Evolutionary conservation across 2,113 vertebrate species (phyloP).

Genomic region (Podocnemis expansa): DNA sequence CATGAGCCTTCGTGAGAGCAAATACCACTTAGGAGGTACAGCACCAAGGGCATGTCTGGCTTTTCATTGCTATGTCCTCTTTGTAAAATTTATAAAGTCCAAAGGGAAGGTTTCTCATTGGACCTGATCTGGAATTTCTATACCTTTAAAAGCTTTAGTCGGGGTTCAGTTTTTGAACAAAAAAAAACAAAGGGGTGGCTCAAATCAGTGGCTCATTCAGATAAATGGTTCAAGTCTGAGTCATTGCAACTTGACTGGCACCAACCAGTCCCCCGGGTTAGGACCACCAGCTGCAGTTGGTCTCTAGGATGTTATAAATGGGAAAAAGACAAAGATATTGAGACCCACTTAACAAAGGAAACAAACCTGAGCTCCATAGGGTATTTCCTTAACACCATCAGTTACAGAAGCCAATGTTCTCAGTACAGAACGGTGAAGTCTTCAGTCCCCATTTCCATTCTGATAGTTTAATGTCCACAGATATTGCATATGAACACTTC

Average conservation of each 20-base stretch:
- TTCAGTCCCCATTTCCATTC: rapidly evolving
- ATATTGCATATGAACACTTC: not conserved
- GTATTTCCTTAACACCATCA: rapidly evolving
- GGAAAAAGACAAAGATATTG: not conserved
- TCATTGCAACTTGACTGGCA: not conserved
- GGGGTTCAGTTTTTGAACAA: not conserved
- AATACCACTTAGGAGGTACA: too few relatives aligned
- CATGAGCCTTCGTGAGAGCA: too few relatives aligned
- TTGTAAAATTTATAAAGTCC: not conserved
- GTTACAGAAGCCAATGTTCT: not conserved
- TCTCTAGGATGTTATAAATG: not conserved
- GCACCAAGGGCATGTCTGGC: conserved; percentile 27
- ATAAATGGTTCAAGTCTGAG: not conserved
- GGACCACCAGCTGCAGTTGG: rapidly evolving
- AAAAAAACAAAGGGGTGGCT: not conserved
- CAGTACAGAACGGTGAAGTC: not conserved
- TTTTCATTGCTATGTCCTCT: not conserved
- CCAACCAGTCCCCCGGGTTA: rapidly evolving
- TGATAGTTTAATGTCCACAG: rapidly evolving
- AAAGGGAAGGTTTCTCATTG: not conserved
- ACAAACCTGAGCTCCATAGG: rapidly evolving
- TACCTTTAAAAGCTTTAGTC: not conserved
- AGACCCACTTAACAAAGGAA: rapidly evolving
- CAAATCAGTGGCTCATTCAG: not conserved
- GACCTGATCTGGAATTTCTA: not conserved